A percentile compares a stretch with the other conserved stretches of the same genome.
These are phyloP conservation scores for Belgica antarctica DNA, from an alignment of 2,888 invertebrate genomes.

Conservation along the genomic window DNA sequence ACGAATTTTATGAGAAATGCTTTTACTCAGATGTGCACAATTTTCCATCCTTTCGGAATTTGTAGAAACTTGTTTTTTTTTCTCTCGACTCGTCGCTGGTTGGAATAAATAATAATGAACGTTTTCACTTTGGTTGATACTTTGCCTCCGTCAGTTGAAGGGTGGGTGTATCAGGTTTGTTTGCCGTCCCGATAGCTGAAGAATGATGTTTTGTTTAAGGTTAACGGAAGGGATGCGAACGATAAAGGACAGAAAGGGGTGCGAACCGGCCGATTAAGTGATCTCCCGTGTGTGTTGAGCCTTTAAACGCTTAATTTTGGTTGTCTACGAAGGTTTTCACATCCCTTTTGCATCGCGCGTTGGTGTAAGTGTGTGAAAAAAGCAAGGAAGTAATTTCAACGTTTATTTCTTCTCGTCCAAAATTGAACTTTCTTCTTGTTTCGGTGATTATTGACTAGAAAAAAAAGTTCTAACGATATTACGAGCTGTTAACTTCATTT, in stretches of 20 bases:
- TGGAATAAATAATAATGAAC: no score
- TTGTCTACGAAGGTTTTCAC: not conserved
- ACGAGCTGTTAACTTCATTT: not conserved
- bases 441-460: no score
- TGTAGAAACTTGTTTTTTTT: not conserved
- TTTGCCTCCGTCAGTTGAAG: no score
- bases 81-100: not conserved
- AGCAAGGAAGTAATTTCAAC: not conserved
- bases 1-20: conserved; percentile 8
- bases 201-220: no score
- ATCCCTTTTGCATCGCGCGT: not conserved
- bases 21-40: not conserved
- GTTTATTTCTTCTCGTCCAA: no score
- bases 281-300: not conserved
- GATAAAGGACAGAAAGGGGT: not conserved
- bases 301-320: not conserved
- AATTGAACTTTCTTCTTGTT: no score
- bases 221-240: not conserved
- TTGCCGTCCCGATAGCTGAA: no score
- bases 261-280: not conserved
- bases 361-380: not conserved
- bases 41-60: not conserved
- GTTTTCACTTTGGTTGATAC: no score
- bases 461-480: not conserved
- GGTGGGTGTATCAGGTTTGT: no score